Conservation (phyloP, 2,113 vertebrate genomes). For the Catharus fuscescens region DNA sequence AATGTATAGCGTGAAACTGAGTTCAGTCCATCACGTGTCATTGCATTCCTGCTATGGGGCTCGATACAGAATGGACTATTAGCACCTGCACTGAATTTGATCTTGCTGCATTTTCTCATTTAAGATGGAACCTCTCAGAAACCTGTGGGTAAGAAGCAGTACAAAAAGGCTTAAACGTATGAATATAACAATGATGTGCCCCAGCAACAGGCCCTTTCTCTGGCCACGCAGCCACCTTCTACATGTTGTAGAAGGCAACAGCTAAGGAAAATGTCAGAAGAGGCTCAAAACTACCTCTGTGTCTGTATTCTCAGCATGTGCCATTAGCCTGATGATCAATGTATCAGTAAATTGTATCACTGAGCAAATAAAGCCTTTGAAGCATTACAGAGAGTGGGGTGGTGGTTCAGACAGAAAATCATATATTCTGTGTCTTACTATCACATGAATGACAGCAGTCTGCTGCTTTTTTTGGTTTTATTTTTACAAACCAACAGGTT, state of each 20-base stretch:
- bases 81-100: neutral
- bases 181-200: neutral
- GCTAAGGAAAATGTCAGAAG: neutral
- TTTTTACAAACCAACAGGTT: neutral
- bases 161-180: neutral
- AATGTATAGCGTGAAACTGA: neutral
- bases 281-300: neutral
- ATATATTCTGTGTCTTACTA: neutral
- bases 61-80: neutral
- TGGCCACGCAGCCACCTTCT: neutral
- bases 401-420: neutral
- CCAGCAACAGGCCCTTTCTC: neutral
- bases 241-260: neutral
- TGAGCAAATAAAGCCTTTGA: neutral
- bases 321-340: neutral
- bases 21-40: neutral
- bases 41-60: neutral
- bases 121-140: neutral
- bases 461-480: neutral
- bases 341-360: neutral
- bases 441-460: neutral
- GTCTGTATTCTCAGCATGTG: neutral
- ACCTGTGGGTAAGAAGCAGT: neutral
- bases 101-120: neutral
- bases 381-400: accelerated